phyloP scores from a whole-genome alignment of 2,888 invertebrate genomes.

The Neoscelio sp. region DNA sequence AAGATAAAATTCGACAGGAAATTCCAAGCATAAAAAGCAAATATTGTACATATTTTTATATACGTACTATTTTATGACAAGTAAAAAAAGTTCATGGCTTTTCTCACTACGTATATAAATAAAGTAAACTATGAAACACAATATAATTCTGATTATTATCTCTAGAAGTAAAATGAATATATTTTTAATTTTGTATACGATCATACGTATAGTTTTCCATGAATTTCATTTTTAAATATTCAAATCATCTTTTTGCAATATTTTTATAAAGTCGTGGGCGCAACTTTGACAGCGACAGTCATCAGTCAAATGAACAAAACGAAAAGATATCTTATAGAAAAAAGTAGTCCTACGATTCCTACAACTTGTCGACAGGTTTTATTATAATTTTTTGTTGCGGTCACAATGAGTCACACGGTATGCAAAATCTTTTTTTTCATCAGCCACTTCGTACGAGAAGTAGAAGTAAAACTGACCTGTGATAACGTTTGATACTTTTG shows the following conservation, averaged over 20 bases:
- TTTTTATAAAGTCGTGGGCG: slow-evolving; percentile 27
- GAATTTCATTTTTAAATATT: slow-evolving; percentile 30
- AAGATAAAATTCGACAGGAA: no score
- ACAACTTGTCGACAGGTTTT: slow-evolving; percentile 54
- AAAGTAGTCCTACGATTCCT: slow-evolving; percentile 52
- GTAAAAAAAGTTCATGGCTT: no score
- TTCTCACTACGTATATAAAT: no score
- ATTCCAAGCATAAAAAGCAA: no score
- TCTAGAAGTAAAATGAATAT: no score
- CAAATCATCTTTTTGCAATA: slow-evolving; percentile 39
- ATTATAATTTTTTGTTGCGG: slow-evolving; percentile 39
- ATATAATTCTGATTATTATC: no score
- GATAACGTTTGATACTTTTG: slow-evolving; percentile 37
- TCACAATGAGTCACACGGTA: slow-evolving; percentile 38
- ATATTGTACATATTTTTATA: no score
- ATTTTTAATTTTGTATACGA: no score
- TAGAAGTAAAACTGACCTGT: slow-evolving; percentile 50
- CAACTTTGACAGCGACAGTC: slow-evolving; percentile 38
- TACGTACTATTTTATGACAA: no score
- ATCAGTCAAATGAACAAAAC: slow-evolving; percentile 51
- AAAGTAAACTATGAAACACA: no score
- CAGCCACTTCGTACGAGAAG: slow-evolving; percentile 2
- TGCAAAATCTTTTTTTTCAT: slow-evolving; percentile 39
- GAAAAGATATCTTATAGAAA: slow-evolving; percentile 29
- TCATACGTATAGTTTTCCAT: slow-evolving; percentile 2